phyloP scores from a whole-genome alignment of 2,797 vertebrate species.

The Spheniscus humboldti region DNA sequence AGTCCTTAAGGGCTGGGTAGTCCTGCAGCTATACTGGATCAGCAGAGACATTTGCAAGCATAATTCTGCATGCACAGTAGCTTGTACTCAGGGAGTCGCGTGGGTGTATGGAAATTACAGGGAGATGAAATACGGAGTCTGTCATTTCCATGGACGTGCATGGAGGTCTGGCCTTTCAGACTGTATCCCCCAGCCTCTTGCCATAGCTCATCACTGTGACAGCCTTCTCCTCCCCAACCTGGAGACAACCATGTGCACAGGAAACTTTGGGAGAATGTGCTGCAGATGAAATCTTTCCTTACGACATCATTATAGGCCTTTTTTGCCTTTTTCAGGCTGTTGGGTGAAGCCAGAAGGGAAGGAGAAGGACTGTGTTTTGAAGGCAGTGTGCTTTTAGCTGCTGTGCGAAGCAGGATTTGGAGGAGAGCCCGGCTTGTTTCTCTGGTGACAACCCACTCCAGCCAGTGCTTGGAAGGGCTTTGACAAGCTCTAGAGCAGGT shows the following conservation, averaged over 20 bases:
- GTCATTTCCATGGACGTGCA: neutral
- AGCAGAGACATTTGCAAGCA: neutral
- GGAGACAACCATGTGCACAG: neutral
- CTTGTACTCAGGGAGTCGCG: accelerated
- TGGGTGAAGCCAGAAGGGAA: neutral
- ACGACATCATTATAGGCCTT: neutral
- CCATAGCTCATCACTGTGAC: neutral
- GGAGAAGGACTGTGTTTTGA: neutral
- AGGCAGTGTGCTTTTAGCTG: neutral
- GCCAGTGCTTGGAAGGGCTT: neutral
- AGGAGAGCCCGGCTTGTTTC: neutral
- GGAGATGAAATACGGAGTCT: neutral
- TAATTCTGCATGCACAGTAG: accelerated
- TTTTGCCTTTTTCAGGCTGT: neutral
- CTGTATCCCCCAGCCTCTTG: neutral
- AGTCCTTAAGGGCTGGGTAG: neutral
- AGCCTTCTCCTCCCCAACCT: neutral
- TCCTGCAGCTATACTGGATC: neutral
- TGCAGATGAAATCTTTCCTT: neutral
- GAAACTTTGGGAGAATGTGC: neutral
- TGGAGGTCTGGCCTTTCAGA: neutral
- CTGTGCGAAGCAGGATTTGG: neutral
- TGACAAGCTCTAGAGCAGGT: neutral
- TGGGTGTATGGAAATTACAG: neutral
- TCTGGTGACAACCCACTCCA: neutral